Conservation (phyloP, 2,113 vertebrate species). For the Gobiocypris rarus region DNA sequence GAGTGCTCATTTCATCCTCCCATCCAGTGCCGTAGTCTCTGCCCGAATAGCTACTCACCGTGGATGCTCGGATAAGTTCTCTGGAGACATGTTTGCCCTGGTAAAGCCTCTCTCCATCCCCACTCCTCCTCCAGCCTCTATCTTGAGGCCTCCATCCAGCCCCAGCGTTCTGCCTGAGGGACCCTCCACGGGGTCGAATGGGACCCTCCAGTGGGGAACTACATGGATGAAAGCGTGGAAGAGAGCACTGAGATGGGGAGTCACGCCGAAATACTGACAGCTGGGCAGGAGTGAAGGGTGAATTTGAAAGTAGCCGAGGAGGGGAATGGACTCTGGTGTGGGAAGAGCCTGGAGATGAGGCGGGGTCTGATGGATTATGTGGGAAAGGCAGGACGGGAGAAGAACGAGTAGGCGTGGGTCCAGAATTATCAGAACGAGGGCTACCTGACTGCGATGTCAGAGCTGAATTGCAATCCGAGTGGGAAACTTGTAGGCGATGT, state of each 20-base stretch:
- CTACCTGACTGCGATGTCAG: conserved; percentile 57
- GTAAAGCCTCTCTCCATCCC: conserved; percentile 76
- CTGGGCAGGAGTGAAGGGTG: conserved; percentile 72
- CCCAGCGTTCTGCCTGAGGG: conserved; percentile 71
- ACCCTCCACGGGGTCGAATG: conserved; percentile 71
- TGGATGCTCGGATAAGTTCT: conserved; percentile 77
- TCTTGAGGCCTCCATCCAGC: conserved; percentile 61
- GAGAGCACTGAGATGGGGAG: conserved; percentile 77
- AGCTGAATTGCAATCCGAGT: conserved; percentile 52
- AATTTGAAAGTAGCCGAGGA: conserved; percentile 72
- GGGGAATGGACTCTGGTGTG: conserved; percentile 70
- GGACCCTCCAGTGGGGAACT: conserved; percentile 67
- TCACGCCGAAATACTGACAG: conserved; percentile 78
- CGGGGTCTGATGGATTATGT: conserved; percentile 68
- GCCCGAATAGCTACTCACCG: conserved; percentile 74
- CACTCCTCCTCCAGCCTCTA: conserved; percentile 62
- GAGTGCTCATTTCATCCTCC: conserved; percentile 56
- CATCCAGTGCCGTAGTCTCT: conserved; percentile 68
- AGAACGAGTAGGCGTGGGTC: conserved; percentile 57
- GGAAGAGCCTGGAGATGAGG: conserved; percentile 74
- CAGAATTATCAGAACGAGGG: conserved; percentile 62
- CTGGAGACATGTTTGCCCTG: conserved; percentile 79
- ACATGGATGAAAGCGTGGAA: conserved; percentile 69
- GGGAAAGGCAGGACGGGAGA: conserved; percentile 60
- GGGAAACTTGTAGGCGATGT: conserved; percentile 50